These are phyloP conservation scores for Stegostoma tigrinum DNA, from an alignment of 2,113 vertebrate genomes.

Conservation along the genomic window DNA sequence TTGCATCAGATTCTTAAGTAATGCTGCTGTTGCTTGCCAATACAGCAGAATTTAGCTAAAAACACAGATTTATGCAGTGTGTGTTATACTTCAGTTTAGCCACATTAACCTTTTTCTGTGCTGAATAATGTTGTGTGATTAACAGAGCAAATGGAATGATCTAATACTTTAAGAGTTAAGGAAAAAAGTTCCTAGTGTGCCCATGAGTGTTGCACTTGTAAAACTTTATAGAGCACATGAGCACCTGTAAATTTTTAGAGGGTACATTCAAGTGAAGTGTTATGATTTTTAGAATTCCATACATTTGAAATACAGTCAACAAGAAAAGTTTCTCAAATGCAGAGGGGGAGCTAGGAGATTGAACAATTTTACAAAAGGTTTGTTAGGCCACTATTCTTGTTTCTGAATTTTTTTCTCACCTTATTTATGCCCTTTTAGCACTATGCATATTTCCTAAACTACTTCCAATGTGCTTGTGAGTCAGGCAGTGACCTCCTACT, in stretches of 20 bases:
- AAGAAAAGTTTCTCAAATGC: neutral
- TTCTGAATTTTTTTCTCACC: neutral
- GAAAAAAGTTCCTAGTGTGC: neutral
- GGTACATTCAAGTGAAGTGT: conserved; percentile 16
- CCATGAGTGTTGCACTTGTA: conserved; percentile 20
- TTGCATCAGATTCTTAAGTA: conserved; percentile 30
- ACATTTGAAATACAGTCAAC: neutral
- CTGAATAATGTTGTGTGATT: neutral
- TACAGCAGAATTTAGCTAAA: neutral
- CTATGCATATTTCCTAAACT: neutral
- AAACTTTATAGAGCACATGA: conserved; percentile 30
- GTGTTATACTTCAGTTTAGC: neutral
- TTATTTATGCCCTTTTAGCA: neutral
- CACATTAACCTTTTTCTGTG: conserved; percentile 5
- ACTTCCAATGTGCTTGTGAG: neutral
- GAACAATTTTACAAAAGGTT: neutral
- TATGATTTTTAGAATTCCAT: conserved; percentile 7
- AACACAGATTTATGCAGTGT: neutral
- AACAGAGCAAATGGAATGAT: conserved; percentile 5
- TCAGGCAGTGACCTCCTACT: neutral
- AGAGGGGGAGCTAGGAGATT: neutral
- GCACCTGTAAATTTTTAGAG: conserved; percentile 34
- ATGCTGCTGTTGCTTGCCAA: neutral
- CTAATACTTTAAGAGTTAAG: neutral
- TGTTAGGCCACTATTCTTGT: neutral